These are phyloP conservation scores for Coelopa frigida DNA, from an alignment of 1,140 invertebrate species.

Conservation along the genomic window DNA sequence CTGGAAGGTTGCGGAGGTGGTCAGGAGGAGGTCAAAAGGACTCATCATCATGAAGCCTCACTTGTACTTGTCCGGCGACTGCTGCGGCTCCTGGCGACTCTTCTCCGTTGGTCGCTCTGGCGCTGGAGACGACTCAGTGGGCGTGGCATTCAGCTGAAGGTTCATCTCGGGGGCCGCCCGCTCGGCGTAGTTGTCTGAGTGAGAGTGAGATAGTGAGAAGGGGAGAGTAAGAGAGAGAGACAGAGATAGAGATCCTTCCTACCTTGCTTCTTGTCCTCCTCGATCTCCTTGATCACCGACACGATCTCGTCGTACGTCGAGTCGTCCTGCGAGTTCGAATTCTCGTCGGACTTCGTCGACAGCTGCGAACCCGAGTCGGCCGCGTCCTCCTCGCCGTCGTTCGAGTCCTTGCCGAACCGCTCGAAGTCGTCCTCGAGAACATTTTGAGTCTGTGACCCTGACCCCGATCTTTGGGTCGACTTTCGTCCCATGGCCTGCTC, in stretches of 20 bases:
- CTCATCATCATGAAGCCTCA: slow-evolving; percentile 11
- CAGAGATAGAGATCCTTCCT: neutral
- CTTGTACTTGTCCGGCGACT: slow-evolving; percentile 40
- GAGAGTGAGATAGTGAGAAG: neutral
- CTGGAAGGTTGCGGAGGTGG: too few relatives aligned
- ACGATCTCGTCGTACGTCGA: slow-evolving; percentile 43
- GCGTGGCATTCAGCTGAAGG: slow-evolving; percentile 28
- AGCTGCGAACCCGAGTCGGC: slow-evolving; percentile 26
- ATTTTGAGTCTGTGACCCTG: neutral
- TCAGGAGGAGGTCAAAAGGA: too few relatives aligned
- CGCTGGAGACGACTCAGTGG: slow-evolving; percentile 20
- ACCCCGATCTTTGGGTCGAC: slow-evolving; percentile 14
- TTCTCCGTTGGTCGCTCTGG: slow-evolving; percentile 16
- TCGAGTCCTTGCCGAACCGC: slow-evolving; percentile 15
- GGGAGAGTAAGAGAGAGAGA: neutral
- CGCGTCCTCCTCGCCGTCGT: slow-evolving; percentile 14
- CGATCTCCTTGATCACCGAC: slow-evolving; percentile 43
- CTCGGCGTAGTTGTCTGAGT: slow-evolving; percentile 32
- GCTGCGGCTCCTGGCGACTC: slow-evolving; percentile 11
- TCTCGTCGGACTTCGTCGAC: slow-evolving; percentile 33
- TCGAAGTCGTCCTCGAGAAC: slow-evolving; percentile 22
- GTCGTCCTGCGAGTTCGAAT: slow-evolving; percentile 29
- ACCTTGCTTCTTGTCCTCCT: slow-evolving; percentile 41
- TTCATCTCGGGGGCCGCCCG: slow-evolving; percentile 28
- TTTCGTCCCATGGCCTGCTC: neutral